phyloP scores from a whole-genome alignment of 2,888 invertebrate genomes.

The Stegophylla sp. region DNA sequence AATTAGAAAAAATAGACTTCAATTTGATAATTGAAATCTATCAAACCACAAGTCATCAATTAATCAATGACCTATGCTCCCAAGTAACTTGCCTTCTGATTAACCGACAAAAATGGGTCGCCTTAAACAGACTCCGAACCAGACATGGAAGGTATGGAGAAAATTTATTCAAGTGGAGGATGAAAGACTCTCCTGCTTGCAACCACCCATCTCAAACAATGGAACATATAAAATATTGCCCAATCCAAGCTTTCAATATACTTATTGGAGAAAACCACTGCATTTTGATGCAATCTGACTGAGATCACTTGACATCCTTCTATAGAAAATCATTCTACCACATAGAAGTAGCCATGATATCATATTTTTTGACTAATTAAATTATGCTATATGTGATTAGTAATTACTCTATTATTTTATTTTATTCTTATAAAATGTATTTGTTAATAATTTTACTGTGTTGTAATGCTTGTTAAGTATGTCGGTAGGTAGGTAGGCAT shows the following conservation, averaged over 20 bases:
- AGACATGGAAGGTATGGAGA: slow-evolving; percentile 12
- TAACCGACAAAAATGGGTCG: slow-evolving; percentile 17
- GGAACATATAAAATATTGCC: slow-evolving; percentile 9
- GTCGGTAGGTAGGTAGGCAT: too few relatives aligned
- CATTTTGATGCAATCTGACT: too few relatives aligned
- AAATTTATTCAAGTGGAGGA: neutral
- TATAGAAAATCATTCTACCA: neutral
- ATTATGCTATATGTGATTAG: neutral
- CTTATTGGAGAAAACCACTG: too few relatives aligned
- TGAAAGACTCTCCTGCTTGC: slow-evolving; percentile 9
- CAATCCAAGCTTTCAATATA: too few relatives aligned
- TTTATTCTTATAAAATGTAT: too few relatives aligned
- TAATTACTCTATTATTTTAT: slow-evolving; percentile 26
- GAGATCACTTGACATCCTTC: slow-evolving; percentile 2
- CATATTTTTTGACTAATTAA: neutral
- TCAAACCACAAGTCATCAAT: neutral
- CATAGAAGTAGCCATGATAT: neutral
- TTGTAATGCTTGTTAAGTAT: slow-evolving; percentile 19
- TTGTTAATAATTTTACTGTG: neutral
- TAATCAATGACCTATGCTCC: slow-evolving; percentile 2
- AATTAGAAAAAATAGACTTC: too few relatives aligned
- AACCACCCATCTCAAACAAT: too few relatives aligned
- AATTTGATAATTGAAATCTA: neutral
- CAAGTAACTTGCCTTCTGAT: neutral
- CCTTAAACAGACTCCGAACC: slow-evolving; percentile 20